A percentile compares a stretch with the other conserved stretches of the same genome.
phyloP scores from a whole-genome alignment of 2,797 vertebrate genomes.

The Dromococcyx pavoninus region DNA sequence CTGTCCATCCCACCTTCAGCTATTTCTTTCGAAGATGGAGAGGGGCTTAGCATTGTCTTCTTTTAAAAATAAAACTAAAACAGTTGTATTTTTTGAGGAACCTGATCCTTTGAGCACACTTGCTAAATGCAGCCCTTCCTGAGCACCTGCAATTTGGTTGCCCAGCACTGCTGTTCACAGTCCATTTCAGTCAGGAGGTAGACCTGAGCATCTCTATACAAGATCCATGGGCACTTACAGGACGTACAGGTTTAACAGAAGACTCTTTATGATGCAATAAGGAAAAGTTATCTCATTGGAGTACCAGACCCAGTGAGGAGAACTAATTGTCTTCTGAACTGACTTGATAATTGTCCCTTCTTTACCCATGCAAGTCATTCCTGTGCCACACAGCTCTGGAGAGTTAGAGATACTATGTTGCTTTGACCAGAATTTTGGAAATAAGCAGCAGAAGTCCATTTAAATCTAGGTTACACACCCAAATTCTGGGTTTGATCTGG shows the following conservation, averaged over 20 bases:
- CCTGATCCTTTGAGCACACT: too few relatives aligned
- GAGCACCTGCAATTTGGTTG: background rate
- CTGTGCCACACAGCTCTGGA: background rate
- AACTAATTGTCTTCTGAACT: background rate
- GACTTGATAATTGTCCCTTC: background rate
- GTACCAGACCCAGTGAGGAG: background rate
- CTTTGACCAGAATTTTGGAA: background rate
- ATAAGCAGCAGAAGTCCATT: background rate
- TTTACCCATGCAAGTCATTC: background rate
- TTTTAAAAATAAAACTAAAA: background rate
- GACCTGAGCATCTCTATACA: background rate
- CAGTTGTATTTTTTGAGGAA: background rate
- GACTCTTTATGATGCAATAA: background rate
- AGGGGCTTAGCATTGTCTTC: background rate
- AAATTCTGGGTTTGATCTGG: background rate
- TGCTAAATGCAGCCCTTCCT: background rate
- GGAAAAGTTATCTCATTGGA: background rate
- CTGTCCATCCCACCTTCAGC: background rate
- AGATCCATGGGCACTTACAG: background rate
- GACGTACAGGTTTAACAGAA: fast-evolving
- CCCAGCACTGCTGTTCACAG: background rate
- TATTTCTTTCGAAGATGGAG: background rate
- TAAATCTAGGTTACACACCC: background rate
- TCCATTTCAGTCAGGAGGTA: background rate
- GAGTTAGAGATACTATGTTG: background rate